Base-by-base conservation (phyloP, 2,888 invertebrate genomes). In the Mechanitis messenoides region DNA sequence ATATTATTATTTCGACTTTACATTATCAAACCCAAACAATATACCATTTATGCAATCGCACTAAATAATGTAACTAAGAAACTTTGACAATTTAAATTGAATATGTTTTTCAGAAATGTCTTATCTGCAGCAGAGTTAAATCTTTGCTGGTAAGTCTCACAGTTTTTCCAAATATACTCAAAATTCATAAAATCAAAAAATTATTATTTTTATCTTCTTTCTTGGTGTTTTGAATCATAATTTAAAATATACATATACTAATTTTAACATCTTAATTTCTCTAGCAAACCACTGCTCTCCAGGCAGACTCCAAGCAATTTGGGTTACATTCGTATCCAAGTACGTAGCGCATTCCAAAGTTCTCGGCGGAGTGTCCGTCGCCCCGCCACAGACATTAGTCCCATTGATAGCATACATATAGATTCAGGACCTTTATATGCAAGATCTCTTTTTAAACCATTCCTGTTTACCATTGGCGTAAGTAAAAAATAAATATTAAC, bases 391-490 rank as follows among this genome's bases (percentile, higher is more conserved):
- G 79, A 84, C 58, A 77, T 81, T 3, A 85, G 87, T 63, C 87
- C 87, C 1, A 64, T 92, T 61, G 85, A 90, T 66, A 78, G 85
- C 69, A 69, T 87, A 61, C 77, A 81, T 59, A 72, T 89, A 53
- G 87, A 90, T 66, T 72, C 85, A 33, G 87, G 87, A 28, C 87
- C 91, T 57, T 72, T 92, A 62, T 74, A 83, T 58, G 69, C 84
- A 12, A 82, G 78, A 55, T 85, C 82, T 67, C 79, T 94, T 58
- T 85, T 91, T 74, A 94, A 91, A 81, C 93, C 93, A 31, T 85
- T 94, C 56, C 78, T 91, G 53, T 94, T 94, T 77, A 92, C 94
- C 57, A 73, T 94, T 58, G 90, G 91, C 77, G 94, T 94, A 88
- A 87, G 90, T 74, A 50, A 31, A 7, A 28, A 50, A 50, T 31